phyloP scores from a whole-genome alignment of 2,113 vertebrate genomes.

The Patagioenas fasciata region DNA sequence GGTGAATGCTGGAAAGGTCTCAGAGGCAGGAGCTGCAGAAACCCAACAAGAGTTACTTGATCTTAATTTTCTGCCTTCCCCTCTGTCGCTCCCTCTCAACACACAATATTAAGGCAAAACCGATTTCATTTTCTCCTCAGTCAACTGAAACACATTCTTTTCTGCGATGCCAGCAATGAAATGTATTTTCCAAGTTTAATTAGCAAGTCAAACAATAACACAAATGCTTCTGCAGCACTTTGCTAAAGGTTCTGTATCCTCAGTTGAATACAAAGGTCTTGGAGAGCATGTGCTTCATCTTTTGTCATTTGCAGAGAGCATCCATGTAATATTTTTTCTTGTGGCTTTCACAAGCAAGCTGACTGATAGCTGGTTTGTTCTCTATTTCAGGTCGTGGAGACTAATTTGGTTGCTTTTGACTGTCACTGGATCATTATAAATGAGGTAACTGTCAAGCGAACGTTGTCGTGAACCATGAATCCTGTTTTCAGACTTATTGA shows the following conservation, averaged over 20 bases:
- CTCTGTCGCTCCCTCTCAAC: not conserved
- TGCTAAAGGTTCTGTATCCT: slow-evolving; percentile 26
- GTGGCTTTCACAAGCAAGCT: slow-evolving; percentile 46
- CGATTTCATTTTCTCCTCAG: not conserved
- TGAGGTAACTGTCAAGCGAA: slow-evolving; percentile 83
- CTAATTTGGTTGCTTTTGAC: slow-evolving; percentile 98
- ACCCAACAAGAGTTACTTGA: not conserved
- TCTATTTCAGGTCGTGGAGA: slow-evolving; percentile 94
- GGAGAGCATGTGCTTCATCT: not conserved
- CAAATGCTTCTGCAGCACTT: not conserved
- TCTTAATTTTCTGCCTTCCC: not conserved
- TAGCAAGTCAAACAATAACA: slow-evolving; percentile 25
- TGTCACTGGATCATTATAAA: slow-evolving; percentile 99
- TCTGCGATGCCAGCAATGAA: not conserved
- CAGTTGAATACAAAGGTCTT: slow-evolving; percentile 20
- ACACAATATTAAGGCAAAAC: not conserved
- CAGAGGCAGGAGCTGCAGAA: not conserved
- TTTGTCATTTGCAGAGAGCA: slow-evolving; percentile 27
- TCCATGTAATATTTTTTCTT: slow-evolving; percentile 1
- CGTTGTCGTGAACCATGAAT: not conserved
- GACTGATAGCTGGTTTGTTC: slow-evolving; percentile 74
- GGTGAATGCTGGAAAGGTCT: not conserved
- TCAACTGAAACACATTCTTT: slow-evolving; percentile 10
- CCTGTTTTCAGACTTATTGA: slow-evolving; percentile 27
- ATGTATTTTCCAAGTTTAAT: slow-evolving; percentile 44